Percentiles rank a stretch among this genome's conserved stretches.
Conservation (phyloP, 2,888 invertebrate genomes). For the Cosmia pyralina region DNA sequence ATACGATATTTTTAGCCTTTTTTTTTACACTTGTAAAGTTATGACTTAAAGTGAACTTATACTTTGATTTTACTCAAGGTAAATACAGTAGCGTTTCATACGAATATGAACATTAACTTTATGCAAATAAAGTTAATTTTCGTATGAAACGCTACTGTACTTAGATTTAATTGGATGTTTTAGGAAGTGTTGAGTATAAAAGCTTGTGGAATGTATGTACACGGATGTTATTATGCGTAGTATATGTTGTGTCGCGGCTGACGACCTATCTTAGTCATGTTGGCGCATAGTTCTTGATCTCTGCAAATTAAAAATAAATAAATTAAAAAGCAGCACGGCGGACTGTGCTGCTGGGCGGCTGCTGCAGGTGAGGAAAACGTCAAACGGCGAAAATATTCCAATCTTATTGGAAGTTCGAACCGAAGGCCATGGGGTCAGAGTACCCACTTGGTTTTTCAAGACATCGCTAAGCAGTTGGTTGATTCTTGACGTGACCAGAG, state of each 20-base stretch:
- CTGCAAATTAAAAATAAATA: constrained; percentile 79
- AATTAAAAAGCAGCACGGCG: no score
- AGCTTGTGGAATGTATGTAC: constrained; percentile 43
- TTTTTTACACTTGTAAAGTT: not conserved
- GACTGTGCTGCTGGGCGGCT: no score
- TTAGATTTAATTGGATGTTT: not conserved
- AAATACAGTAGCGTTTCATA: not conserved
- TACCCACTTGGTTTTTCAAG: no score
- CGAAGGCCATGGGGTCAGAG: no score
- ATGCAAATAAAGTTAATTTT: not conserved
- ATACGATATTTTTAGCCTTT: not conserved
- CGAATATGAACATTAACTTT: not conserved
- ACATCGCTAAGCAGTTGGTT: no score
- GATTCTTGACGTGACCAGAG: no score
- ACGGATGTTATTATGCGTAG: constrained; percentile 53
- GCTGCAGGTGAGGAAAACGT: no score
- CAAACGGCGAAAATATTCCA: no score
- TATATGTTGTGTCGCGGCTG: constrained; percentile 74
- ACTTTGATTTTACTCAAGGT: not conserved
- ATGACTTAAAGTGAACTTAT: not conserved
- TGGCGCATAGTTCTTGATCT: constrained; percentile 95
- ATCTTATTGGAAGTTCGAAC: no score
- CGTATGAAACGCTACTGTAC: not conserved
- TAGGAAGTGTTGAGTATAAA: constrained; percentile 22
- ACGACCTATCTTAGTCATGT: constrained; percentile 90